Evolutionary conservation across 2,797 vertebrate species (phyloP), one percentile per base, ranked within the genome.

Genomic region (Gallinago stenura): DNA sequence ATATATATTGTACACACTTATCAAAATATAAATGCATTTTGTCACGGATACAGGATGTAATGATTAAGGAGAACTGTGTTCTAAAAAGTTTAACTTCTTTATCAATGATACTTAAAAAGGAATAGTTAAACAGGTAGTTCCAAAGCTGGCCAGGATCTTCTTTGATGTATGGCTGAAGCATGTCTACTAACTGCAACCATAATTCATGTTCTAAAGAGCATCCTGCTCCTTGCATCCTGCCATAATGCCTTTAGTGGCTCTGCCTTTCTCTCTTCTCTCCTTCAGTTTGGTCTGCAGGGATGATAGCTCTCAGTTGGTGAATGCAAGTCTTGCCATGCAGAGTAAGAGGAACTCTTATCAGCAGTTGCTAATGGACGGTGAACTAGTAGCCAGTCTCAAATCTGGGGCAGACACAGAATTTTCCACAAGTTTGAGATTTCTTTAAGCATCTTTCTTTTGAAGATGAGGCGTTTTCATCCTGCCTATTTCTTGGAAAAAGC

Each of bases 111-210:
- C 64, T 93, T 93, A 33, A 95, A 95, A 93, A 83, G 33, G 77
- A 91, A 81, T 81, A 58, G 28, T 69, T 82, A 89, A 94, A 78
- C 37, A 91, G 93, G 41, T 61, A 89, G n/a, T n/a, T 83, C 48
- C 65, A 53, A 92, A 92, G 60, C 35, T 6, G 1, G 16, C 60
- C 56, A 70, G 50, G 39, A 83, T 26, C 62, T 85, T 56, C 61
- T 93, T 75, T 71, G 50, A 26, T 73, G 57, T 45, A 31, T 87
- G 41, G 48, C 53, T 91, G 90, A 95, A 90, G 22, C 31, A 18
- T 7, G 15, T 83, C 37, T 94, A n/a, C 51, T 81, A 71, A 53
- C 46, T 66, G 50, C 41, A 73, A 20, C 31, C 22, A 8, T 30
- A 87, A 77, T 37, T 87, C 20, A 10, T 45, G 69, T 50, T 83